Evolutionary conservation across 64 coral and sea anemone genomes (phyloP), one percentile per base, ranked within the genome.

Genomic region (Stylophora pistillata): DNA sequence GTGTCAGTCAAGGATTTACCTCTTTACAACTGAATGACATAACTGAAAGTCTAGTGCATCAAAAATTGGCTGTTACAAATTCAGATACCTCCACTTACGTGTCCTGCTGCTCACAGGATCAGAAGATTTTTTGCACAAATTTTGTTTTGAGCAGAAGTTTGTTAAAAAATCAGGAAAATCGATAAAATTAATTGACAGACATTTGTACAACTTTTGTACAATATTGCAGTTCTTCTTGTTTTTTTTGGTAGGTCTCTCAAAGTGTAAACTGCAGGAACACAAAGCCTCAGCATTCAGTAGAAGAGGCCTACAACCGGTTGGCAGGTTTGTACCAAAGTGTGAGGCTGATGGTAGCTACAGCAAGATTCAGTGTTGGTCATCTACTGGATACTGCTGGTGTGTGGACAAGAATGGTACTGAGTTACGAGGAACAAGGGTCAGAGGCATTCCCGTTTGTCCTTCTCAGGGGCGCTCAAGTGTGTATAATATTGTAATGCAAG

Each of bases 371-470:
- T 99, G 97, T 56, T 99, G 97, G 97, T 76, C 29, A 0, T 99
- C 97, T 3, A 83, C 89, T 58, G 97, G 97, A 3, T 99, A 79
- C 88, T 99, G 97, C 65, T 99, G 97, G 97, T 99, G 97, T 91
- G 90, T 84, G 54, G 88, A 99, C 80, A 30, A 18, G 4, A 66
- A 47, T 41, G 97, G 97, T 5, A 56, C 17, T 31, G 97, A 95
- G 47, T 13, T 93, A 34, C 53, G 58, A 27, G 91, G 82, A 29
- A 93, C 97, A 56, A 92, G 81, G 63, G 86, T 88, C 26, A 76
- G 93, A 32, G 97, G 97, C 30, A 81, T 27, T 21, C 95, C 92
- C 20, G 72, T 77, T 73, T 98, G 95, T 60, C 16, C 56, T 0
- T 52, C 87, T 15, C 37, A 47, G 37, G 62, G 80, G 69, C 61